Evolutionary conservation across 2,797 vertebrate genomes (phyloP).

Genomic region (Poeciliopsis presidionis): DNA sequence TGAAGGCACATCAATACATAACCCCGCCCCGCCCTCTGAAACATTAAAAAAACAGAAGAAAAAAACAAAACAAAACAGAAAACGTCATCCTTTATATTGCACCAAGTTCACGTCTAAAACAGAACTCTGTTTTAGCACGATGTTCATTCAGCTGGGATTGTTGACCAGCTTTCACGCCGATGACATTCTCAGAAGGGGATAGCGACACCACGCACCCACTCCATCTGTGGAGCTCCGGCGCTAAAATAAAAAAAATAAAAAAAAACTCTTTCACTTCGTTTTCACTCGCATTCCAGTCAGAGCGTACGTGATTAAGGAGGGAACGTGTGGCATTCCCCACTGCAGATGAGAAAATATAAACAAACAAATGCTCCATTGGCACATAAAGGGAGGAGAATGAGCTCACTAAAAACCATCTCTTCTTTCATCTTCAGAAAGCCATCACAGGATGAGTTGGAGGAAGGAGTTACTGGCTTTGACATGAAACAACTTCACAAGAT

Average conservation of each 20-base stretch:
- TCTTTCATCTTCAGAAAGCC: neutral
- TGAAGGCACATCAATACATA: conserved; percentile 80
- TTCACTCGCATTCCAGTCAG: conserved; percentile 10
- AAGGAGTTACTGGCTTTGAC: conserved; percentile 11
- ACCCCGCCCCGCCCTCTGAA: conserved; percentile 39
- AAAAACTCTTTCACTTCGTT: neutral
- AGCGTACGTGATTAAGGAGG: conserved; percentile 33
- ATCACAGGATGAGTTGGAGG: neutral
- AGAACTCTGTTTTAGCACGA: conserved; percentile 34
- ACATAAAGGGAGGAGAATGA: conserved; percentile 36
- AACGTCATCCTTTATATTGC: conserved; percentile 64
- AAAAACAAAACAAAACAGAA: conserved; percentile 30
- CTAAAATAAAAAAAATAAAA: neutral
- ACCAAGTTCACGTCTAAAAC: conserved; percentile 61
- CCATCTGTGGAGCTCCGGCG: conserved; percentile 8
- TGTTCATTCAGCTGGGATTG: conserved; percentile 47
- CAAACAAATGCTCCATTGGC: conserved; percentile 50
- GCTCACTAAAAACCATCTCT: conserved; percentile 8
- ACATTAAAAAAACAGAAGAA: conserved; percentile 30
- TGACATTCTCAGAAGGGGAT: conserved; percentile 46
- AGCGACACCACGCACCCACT: conserved; percentile 29
- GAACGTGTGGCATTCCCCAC: conserved; percentile 49
- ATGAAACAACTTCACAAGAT: conserved; percentile 10
- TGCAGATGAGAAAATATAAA: conserved; percentile 9
- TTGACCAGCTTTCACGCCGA: conserved; percentile 44